These are phyloP conservation scores for Papilio gigon DNA, from an alignment of 2,888 invertebrate species.

Conservation along the genomic window DNA sequence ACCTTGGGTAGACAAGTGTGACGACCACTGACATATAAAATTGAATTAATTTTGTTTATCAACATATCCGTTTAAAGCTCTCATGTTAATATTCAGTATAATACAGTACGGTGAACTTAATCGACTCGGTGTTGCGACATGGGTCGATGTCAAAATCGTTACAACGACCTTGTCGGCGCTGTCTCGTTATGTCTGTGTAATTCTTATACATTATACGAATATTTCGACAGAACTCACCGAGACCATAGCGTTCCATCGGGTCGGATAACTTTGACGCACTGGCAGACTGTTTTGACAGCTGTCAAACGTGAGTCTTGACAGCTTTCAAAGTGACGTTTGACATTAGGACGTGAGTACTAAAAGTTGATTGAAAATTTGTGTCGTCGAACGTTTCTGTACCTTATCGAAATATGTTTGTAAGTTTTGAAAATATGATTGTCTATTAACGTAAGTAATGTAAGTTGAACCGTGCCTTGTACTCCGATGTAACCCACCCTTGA, in stretches of 20 bases:
- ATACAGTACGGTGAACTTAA: too few relatives aligned
- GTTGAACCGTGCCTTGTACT: slow-evolving; percentile 33
- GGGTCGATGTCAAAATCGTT: too few relatives aligned
- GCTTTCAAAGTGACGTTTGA: not conserved
- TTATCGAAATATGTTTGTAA: not conserved
- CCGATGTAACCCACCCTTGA: slow-evolving; percentile 28
- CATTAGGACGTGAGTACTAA: not conserved
- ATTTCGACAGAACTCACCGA: not conserved
- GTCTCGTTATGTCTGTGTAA: too few relatives aligned
- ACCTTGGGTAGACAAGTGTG: too few relatives aligned
- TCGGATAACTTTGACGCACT: not conserved
- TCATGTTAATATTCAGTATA: too few relatives aligned
- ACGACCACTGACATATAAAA: too few relatives aligned
- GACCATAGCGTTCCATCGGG: not conserved
- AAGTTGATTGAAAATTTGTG: slow-evolving; percentile 2
- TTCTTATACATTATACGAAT: too few relatives aligned
- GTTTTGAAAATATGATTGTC: not conserved
- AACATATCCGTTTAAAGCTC: too few relatives aligned
- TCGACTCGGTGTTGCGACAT: too few relatives aligned
- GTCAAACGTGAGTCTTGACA: too few relatives aligned
- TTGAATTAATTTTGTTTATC: too few relatives aligned
- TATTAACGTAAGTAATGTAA: not conserved
- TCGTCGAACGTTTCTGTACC: not conserved
- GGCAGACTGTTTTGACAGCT: not conserved
- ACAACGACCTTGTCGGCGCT: too few relatives aligned